phyloP scores from a whole-genome alignment of 2,113 vertebrate species.

The Anser brachyrhynchus region DNA sequence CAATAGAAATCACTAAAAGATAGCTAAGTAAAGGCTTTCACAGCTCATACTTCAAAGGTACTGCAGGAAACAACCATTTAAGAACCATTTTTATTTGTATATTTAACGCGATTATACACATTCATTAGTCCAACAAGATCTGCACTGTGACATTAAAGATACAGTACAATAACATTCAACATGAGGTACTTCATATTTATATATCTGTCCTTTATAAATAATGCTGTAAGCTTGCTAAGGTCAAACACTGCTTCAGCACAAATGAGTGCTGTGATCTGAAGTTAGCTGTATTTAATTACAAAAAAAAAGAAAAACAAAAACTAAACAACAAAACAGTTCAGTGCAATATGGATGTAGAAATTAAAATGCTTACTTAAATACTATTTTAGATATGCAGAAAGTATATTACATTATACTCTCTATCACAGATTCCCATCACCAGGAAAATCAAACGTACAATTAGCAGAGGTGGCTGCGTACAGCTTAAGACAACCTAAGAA shows the following conservation, averaged over 20 bases:
- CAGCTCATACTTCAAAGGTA: constrained; percentile 53
- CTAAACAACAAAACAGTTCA: constrained; percentile 64
- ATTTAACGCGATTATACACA: constrained; percentile 86
- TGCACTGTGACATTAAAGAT: constrained; percentile 89
- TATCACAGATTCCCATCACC: constrained; percentile 54
- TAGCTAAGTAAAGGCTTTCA: constrained; percentile 34
- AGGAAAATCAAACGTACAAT: constrained; percentile 45
- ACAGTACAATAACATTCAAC: constrained; percentile 89
- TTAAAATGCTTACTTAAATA: constrained; percentile 75
- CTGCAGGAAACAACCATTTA: constrained; percentile 63
- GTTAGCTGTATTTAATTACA: constrained; percentile 69
- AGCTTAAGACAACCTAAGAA: constrained; percentile 47
- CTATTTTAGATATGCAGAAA: constrained; percentile 75
- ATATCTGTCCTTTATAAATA: constrained; percentile 83
- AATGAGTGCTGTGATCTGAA: constrained; percentile 59
- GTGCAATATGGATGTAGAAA: constrained; percentile 78
- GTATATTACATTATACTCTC: constrained; percentile 74
- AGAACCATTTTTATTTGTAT: constrained; percentile 81
- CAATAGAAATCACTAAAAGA: not conserved
- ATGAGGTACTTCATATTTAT: constrained; percentile 84
- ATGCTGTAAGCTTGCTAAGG: constrained; percentile 74
- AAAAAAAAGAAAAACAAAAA: constrained; percentile 52
- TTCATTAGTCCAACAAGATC: constrained; percentile 90
- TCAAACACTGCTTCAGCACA: constrained; percentile 73
- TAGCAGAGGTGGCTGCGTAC: constrained; percentile 47